Conservation (phyloP, 2,888 invertebrate species). For the Hipparchia sbordonii region DNA sequence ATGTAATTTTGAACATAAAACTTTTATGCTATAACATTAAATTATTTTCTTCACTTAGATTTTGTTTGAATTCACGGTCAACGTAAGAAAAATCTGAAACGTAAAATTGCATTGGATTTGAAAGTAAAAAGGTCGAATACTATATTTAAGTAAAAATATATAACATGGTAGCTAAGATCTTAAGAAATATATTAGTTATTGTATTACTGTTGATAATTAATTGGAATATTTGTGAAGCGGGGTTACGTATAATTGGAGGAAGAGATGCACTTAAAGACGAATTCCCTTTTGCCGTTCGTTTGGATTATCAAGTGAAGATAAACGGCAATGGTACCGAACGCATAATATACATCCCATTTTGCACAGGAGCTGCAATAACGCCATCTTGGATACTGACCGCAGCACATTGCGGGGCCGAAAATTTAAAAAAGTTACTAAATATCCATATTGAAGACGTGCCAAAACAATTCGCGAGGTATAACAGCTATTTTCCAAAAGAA, state of each 20-base stretch:
- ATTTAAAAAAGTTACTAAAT: background rate
- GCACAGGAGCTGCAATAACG: constrained; percentile 1
- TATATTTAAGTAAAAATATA: background rate
- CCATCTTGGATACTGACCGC: constrained; percentile 12
- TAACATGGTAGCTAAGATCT: background rate
- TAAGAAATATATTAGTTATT: background rate
- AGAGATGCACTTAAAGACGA: constrained; percentile 12
- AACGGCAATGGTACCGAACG: background rate
- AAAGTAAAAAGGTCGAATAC: background rate
- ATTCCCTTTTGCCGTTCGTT: constrained; percentile 12
- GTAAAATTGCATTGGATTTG: too few relatives aligned
- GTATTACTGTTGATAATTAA: background rate
- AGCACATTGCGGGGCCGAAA: background rate
- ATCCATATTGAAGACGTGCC: too few relatives aligned
- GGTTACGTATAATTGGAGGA: constrained; percentile 12
- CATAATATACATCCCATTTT: background rate
- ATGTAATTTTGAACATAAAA: background rate
- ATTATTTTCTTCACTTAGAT: background rate
- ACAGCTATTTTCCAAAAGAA: constrained; percentile 13
- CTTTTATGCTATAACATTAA: background rate
- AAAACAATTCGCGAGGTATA: constrained; percentile 9
- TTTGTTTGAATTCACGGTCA: background rate
- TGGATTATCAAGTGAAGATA: background rate
- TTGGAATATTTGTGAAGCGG: background rate
- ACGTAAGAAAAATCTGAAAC: too few relatives aligned